Conservation (phyloP, 1,140 invertebrate genomes). For the Gryon sp. region DNA sequence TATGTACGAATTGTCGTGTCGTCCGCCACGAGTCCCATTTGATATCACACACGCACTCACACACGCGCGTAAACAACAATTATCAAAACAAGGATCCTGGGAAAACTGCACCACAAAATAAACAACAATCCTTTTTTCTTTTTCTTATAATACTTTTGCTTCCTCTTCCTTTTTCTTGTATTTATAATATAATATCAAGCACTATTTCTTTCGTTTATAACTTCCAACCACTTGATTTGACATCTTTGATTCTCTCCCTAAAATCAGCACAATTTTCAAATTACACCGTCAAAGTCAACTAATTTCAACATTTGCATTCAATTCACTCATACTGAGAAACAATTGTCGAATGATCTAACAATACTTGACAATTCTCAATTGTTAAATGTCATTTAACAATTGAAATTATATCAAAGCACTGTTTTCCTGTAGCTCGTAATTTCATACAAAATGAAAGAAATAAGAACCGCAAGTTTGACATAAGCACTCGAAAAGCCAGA, state of each 20-base stretch:
- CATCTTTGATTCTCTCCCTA: constrained; percentile 21
- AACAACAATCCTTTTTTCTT: constrained; percentile 29
- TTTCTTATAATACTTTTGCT: neutral
- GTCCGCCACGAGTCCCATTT: constrained; percentile 68
- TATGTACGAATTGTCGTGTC: constrained; percentile 65
- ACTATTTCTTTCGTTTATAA: neutral
- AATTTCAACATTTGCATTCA: too few species aligned
- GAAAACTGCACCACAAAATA: constrained; percentile 61
- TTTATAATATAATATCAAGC: too few species aligned
- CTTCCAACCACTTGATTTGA: neutral
- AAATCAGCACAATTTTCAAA: constrained; percentile 1
- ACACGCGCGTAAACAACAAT: constrained; percentile 45
- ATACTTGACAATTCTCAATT: too few species aligned
- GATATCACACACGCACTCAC: constrained; percentile 67
- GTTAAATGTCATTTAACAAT: too few species aligned
- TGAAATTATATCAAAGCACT: too few species aligned
- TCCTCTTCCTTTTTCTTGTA: too few species aligned
- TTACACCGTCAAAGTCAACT: too few species aligned
- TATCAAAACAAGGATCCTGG: constrained; percentile 14
- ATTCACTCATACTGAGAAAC: too few species aligned
- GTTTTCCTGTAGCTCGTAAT: too few species aligned
- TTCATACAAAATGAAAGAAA: neutral
- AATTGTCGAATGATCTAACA: too few species aligned
- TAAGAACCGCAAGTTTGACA: neutral
- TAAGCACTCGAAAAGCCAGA: neutral